Conservation (phyloP, 2,113 vertebrate genomes). For the Alligator sinensis region DNA sequence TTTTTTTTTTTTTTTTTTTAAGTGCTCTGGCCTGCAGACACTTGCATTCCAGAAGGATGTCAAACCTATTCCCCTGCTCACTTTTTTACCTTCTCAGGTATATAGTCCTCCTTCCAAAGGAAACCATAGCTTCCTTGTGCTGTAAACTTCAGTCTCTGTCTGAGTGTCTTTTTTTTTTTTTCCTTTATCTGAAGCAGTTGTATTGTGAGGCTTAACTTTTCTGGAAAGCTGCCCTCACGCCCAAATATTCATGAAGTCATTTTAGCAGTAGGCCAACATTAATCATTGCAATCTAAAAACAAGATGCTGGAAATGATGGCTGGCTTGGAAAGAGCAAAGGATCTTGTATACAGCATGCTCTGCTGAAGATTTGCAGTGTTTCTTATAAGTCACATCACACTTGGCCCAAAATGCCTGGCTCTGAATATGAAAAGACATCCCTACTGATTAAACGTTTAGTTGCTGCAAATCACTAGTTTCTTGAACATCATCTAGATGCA, state of each 20-base stretch:
- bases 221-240: neutral
- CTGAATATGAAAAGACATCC: neutral
- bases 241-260: neutral
- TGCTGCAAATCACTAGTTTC: slow-evolving; percentile 10
- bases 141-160: neutral
- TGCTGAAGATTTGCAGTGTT: neutral
- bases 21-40: neutral
- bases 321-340: neutral
- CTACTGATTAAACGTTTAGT: neutral
- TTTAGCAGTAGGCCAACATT: neutral
- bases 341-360: rapidly evolving
- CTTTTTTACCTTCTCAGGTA: neutral
- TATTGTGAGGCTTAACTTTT: neutral
- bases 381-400: neutral
- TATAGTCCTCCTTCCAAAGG: neutral
- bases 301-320: neutral
- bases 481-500: neutral
- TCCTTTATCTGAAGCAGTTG: neutral
- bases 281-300: neutral
- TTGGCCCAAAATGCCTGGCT: neutral
- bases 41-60: neutral
- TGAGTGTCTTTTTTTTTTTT: neutral
- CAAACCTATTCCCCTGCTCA: neutral
- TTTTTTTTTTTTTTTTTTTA: neutral
- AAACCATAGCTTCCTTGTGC: neutral